Base-by-base conservation (phyloP, 2,888 invertebrate species). In the Drosophila robusta region DNA sequence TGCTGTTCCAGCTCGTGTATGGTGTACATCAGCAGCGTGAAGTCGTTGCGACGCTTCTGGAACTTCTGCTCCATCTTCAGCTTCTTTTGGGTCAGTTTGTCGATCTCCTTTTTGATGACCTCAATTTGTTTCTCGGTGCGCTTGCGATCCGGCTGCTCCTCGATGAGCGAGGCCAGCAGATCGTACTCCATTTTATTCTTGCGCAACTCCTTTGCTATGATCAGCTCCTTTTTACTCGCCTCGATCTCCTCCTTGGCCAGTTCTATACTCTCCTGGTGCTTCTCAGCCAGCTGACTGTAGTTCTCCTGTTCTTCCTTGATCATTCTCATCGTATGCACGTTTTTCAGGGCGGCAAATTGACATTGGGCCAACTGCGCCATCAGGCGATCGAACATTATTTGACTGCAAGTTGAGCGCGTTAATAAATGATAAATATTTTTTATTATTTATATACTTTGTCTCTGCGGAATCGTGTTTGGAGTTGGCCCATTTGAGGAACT, bases 111-210 rank as follows among this genome's bases (percentile, higher is more conserved):
- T 89, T 96, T 95, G 12, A 97, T 93, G 12, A 94, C 94, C 46
- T 94, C 94, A 1, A 98, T 93, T 71, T 95, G 93, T 75, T 95
- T 95, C 62, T 94, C 92, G 0, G 96, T 97, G 74, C 96, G 96
- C 86, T 95, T 96, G 78, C 98, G 94, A 89, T 98, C 97, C 0
- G 98, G 98, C 90, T 98, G 97, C 85, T 96, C 95, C 78, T 95
- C 96, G 70, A 98, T 98, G 0, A 98, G 95, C 91, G 97, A 97
- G 0, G 98, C 98, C 41, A 98, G 90, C 11, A 98, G 95, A 93
- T 98, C 98, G 93, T 98, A 98, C 91, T 98, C 98, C 93, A 96
- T 96, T 86, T 97, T 94, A 91, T 98, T 97, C 90, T 97, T 97
- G 12, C 98, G 94, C 26, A 98, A 95, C 77, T 96, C 95, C 90